Evolutionary conservation across 2,888 invertebrate genomes (phyloP).

Genomic region (Agriopis leucophaearia): DNA sequence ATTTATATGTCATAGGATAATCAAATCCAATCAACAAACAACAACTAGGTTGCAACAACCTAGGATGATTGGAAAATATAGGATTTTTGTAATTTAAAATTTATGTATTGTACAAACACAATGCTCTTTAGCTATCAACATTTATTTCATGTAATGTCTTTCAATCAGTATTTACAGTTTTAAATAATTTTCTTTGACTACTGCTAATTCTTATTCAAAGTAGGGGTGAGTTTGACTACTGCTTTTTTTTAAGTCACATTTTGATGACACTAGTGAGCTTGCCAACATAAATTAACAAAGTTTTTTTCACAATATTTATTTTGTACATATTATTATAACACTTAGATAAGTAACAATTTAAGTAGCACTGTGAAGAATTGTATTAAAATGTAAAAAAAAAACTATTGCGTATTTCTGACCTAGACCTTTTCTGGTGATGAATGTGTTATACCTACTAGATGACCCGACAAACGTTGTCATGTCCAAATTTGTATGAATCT

Average conservation of each 20-base stretch:
- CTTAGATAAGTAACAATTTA: neutral
- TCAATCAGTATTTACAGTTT: neutral
- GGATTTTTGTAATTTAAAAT: too few species aligned
- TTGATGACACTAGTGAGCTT: conserved; percentile 10
- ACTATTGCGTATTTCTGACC: too few species aligned
- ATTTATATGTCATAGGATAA: too few species aligned
- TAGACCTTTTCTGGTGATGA: too few species aligned
- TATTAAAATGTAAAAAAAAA: conserved; percentile 5
- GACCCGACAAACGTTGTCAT: too few species aligned
- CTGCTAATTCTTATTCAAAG: too few species aligned
- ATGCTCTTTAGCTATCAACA: neutral
- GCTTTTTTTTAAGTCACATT: neutral
- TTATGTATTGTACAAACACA: neutral
- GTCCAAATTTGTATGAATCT: too few species aligned
- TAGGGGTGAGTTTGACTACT: too few species aligned
- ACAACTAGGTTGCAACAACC: too few species aligned
- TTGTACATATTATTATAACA: neutral
- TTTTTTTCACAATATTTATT: neutral
- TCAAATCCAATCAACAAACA: too few species aligned
- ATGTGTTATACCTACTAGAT: too few species aligned
- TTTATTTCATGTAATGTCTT: neutral
- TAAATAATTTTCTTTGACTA: neutral
- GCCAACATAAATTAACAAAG: neutral
- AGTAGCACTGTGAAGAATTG: conserved; percentile 29
- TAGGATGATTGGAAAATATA: too few species aligned